Percentiles rank a stretch among this genome's conserved stretches.
These are phyloP conservation scores for Bombus balteatus DNA, from an alignment of 1,140 invertebrate genomes.

Conservation along the genomic window DNA sequence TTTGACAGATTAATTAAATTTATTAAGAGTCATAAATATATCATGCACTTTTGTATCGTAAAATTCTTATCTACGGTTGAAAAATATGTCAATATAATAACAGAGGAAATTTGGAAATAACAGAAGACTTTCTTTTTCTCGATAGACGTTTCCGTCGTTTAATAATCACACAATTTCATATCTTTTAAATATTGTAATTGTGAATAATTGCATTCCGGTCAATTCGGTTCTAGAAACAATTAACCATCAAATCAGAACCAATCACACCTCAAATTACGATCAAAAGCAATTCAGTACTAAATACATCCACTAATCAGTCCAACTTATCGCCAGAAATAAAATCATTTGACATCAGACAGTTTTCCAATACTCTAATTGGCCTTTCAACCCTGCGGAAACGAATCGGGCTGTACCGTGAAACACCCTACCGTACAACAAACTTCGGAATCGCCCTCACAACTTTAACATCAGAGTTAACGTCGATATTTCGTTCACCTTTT, in stretches of 20 bases:
- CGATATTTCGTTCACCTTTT: not conserved
- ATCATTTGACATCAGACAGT: not conserved
- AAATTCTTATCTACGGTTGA: too few species aligned
- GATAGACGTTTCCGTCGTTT: too few species aligned
- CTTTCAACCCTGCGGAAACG: not conserved
- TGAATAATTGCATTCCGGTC: not conserved
- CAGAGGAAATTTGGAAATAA: too few species aligned
- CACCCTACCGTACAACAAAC: not conserved
- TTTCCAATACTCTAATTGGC: conserved; percentile 22
- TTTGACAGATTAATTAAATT: too few species aligned
- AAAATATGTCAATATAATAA: too few species aligned
- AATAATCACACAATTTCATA: not conserved
- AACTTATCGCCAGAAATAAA: not conserved
- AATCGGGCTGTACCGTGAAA: not conserved
- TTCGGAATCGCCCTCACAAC: too few species aligned
- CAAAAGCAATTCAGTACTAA: not conserved
- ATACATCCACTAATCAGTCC: not conserved
- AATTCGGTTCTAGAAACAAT: not conserved
- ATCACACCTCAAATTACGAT: not conserved
- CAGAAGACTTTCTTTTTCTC: too few species aligned
- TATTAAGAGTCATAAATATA: too few species aligned
- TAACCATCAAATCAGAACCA: not conserved
- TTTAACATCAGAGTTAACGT: not conserved
- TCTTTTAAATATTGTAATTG: not conserved
- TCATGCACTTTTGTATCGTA: too few species aligned